Evolutionary conservation across 1,140 invertebrate species (phyloP).

Genomic region (Doryteuthis pealeii): DNA sequence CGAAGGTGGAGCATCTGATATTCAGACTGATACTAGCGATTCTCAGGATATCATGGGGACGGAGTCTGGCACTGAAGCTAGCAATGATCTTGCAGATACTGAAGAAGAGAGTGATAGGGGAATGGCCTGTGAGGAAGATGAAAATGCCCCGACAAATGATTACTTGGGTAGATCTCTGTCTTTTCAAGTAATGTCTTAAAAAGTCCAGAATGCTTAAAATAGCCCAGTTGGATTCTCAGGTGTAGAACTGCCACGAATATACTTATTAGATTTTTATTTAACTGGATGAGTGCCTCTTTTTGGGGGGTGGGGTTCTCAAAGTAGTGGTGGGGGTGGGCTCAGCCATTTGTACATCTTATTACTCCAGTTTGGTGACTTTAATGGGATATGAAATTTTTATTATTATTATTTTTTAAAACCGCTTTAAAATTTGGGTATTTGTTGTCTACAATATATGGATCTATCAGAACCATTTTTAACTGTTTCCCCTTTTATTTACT

Average conservation of each 20-base stretch:
- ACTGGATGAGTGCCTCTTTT: no score
- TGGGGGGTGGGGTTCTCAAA: not conserved
- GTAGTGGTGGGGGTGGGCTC: not conserved
- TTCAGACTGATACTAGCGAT: not conserved
- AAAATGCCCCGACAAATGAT: not conserved
- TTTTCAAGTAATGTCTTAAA: not conserved
- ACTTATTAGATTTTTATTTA: not conserved
- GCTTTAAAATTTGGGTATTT: no score
- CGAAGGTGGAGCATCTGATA: not conserved
- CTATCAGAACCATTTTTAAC: no score
- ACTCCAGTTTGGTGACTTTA: not conserved
- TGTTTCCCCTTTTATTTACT: no score
- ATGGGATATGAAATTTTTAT: no score
- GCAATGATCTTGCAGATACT: not conserved
- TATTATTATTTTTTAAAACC: no score
- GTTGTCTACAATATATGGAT: no score
- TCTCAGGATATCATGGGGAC: not conserved
- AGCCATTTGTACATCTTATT: conserved; percentile 4
- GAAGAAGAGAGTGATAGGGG: not conserved
- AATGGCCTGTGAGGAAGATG: conserved; percentile 3
- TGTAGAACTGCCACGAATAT: not conserved
- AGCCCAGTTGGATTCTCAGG: conserved; percentile 3
- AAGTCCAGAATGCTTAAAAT: conserved; percentile 10
- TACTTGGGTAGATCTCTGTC: not conserved
- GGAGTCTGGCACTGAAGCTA: not conserved